Base-by-base conservation (phyloP, 2,797 vertebrate species). In the Nothura maculosa region DNA sequence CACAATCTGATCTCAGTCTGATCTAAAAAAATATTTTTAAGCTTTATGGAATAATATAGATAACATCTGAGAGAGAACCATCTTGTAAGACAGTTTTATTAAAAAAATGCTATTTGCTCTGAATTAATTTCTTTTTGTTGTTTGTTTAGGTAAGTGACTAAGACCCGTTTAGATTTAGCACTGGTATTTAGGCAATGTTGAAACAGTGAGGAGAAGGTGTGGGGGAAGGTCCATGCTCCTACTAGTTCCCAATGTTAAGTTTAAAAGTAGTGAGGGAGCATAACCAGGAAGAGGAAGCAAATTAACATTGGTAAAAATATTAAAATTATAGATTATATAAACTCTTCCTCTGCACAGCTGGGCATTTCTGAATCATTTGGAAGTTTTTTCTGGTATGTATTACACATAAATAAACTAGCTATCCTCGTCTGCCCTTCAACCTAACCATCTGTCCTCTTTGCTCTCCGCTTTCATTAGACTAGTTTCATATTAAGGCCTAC, bases 351-450 rank as follows among this genome's bases (percentile, higher is more conserved):
- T 92, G 30, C 54, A 68, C 21, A 77, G 13, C 16, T 57, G 55
- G 47, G 61, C 16, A 32, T 72, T 92, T 86, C 66, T 91, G 73
- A 81, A 81, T 95, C 58, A 85, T 54, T 82, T 94, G 81, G n/a
- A 76, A 82, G 47, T 70, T 91, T 94, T 54, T 92, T 88, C 75
- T 79, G 84, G 61, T 78, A 61, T 68, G 43, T 90, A 9, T 75
- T 54, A 28, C 38, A 81, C n/a, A 75, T 42, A 93, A 69, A 78
- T 66, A 64, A 81, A 50, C 0, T 1, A 60, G 50, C 60, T 87
- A 34, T 89, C 85, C 70, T 94, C 60, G 38, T 74, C 67, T 86
- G 67, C 77, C 74, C 66, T 93, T 90, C 91, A 88, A 57, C n/a
- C 27, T 73, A 84, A 47, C 68, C 70, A 50, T 88, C 61, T 88